Evolutionary conservation across 2,888 invertebrate genomes (phyloP), one percentile per base, ranked within the genome.

Genomic region (Orthosia incerta): DNA sequence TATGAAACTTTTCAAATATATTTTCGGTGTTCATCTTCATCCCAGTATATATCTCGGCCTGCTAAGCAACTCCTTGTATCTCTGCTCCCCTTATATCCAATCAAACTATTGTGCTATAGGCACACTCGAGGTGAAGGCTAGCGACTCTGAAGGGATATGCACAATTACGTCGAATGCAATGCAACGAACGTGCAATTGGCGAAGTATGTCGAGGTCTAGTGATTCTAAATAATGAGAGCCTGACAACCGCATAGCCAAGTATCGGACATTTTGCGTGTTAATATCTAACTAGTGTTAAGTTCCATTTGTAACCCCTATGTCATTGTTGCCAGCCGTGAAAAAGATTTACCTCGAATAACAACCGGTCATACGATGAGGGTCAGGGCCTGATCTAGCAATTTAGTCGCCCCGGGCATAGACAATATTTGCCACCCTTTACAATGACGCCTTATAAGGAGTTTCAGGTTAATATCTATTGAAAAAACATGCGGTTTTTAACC

Each of bases 141-240:
- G 15, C 7, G 18, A 4, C n/a, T 3, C n/a, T 39, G 23, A 48
- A 59, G 39, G 75, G 59, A 60, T 60, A 39, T 75, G 48, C 53
- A 15, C 39, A 66, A 66, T 75, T 55, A 67, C 31, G 39, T 75
- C 15, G 39, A 75, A 60, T 75, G 73, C 64, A 63, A 51, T 18
- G 59, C 20, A 46, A 63, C 53, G 13, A 75, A 48, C 53, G 48
- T 23, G n/a, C 23, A 12, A 20, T 53, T 39, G 53, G 39, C 51
- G 15, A 73, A 18, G n/a, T 55, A 23, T 59, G 39, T 75, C 66
- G 67, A 55, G 75, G 60, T 61, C 53, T 20, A 23, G n/a, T 74
- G 60, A 26, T 48, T 75, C 59, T 20, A 60, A 53, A 74, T 55
- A 74, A 75, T 74, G 53, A 74, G 53, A 12, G 26, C 53, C n/a